These are phyloP conservation scores for Antidorcas marsupialis DNA, from an alignment of 2,113 vertebrate genomes.

Conservation along the genomic window DNA sequence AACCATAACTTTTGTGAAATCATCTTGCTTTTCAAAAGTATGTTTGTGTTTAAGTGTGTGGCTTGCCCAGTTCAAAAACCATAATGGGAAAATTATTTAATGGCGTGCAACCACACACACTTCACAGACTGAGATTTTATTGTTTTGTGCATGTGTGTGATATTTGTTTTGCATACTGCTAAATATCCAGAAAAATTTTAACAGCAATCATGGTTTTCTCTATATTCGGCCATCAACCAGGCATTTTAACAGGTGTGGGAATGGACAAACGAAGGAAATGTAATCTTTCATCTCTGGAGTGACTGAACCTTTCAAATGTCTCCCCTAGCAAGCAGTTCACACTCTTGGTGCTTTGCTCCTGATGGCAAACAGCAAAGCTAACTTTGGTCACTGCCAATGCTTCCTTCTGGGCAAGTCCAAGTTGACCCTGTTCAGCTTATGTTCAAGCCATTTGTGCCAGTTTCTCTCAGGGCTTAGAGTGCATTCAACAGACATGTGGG, in stretches of 20 bases:
- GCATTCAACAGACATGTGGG: slow-evolving; percentile 22
- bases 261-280: neutral
- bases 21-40: neutral
- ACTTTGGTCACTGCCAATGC: neutral
- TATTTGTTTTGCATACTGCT: neutral
- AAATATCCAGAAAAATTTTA: neutral
- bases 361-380: neutral
- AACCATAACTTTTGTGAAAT: neutral
- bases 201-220: neutral
- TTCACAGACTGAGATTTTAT: neutral
- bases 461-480: slow-evolving; percentile 32
- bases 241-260: neutral
- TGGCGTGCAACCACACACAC: neutral
- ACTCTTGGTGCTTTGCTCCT: neutral
- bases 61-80: neutral
- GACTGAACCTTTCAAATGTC: neutral
- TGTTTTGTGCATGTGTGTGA: neutral
- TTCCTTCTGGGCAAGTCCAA: neutral
- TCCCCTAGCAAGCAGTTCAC: neutral
- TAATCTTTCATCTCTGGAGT: neutral
- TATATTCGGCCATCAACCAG: neutral
- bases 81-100: neutral
- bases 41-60: neutral
- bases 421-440: slow-evolving; percentile 33
- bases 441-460: neutral